These are phyloP conservation scores for Manis javanica DNA, from an alignment of 2,797 vertebrate species.

Conservation along the genomic window DNA sequence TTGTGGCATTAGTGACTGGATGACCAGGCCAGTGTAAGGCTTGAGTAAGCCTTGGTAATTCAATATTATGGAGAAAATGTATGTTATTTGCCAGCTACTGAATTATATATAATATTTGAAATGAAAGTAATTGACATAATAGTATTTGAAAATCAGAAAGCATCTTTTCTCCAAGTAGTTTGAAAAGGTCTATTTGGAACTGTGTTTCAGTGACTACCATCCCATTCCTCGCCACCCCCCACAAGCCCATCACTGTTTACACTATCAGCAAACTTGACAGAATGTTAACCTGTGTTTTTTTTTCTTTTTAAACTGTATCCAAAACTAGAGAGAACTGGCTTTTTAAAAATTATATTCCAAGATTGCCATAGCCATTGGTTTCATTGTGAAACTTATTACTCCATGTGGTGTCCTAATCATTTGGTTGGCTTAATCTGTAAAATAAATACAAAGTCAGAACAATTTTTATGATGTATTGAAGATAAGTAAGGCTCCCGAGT, in stretches of 20 bases:
- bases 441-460: slow-evolving; percentile 40
- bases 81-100: slow-evolving; percentile 41
- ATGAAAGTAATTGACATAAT: slow-evolving; percentile 41
- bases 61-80: slow-evolving; percentile 57
- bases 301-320: slow-evolving; percentile 22
- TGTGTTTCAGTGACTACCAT: neutral
- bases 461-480: slow-evolving; percentile 18
- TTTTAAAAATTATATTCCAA: slow-evolving; percentile 29
- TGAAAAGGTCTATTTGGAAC: neutral
- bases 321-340: neutral
- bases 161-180: neutral
- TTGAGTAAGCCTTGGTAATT: slow-evolving; percentile 47
- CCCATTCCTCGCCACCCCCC: neutral
- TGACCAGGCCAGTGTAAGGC: neutral
- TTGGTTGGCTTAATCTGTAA: slow-evolving; percentile 1
- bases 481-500: neutral
- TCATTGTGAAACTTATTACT: neutral
- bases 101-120: slow-evolving; percentile 35
- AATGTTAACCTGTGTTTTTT: neutral
- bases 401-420: neutral
- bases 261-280: neutral
- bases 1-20: slow-evolving; percentile 32
- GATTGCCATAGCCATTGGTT: neutral
- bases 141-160: slow-evolving; percentile 43
- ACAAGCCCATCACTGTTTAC: neutral